Conservation (phyloP, 2,113 vertebrate species). For the Micronycteris hirsuta region DNA sequence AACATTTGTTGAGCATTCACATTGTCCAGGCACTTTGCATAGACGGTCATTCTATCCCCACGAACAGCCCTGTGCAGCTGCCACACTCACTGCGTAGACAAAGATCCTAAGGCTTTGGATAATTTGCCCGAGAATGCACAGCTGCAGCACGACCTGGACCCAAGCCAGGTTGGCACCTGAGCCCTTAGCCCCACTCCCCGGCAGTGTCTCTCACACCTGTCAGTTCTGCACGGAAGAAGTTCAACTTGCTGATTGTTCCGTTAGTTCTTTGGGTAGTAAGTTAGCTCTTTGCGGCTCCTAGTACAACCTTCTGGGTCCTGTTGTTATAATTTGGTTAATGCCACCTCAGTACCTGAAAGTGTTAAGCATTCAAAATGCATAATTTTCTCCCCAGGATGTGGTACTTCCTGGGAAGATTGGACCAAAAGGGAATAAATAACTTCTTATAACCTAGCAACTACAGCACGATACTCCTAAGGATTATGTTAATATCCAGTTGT, state of each 20-base stretch:
- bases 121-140: neutral
- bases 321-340: constrained; percentile 7
- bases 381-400: neutral
- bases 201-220: neutral
- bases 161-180: neutral
- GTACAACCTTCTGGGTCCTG: neutral
- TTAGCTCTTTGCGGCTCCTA: neutral
- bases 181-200: neutral
- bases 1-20: neutral
- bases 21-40: neutral
- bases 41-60: neutral
- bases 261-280: neutral
- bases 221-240: neutral
- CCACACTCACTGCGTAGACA: neutral
- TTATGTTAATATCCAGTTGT: neutral
- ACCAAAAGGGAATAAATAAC: neutral
- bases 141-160: neutral
- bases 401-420: neutral
- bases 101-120: neutral
- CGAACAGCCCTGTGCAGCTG: neutral
- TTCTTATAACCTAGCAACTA: neutral
- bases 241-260: neutral
- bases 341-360: neutral
- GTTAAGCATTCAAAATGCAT: neutral
- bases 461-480: neutral